Conservation (phyloP, 2,797 vertebrate genomes). For the Myoxocephalus aenaeus region DNA sequence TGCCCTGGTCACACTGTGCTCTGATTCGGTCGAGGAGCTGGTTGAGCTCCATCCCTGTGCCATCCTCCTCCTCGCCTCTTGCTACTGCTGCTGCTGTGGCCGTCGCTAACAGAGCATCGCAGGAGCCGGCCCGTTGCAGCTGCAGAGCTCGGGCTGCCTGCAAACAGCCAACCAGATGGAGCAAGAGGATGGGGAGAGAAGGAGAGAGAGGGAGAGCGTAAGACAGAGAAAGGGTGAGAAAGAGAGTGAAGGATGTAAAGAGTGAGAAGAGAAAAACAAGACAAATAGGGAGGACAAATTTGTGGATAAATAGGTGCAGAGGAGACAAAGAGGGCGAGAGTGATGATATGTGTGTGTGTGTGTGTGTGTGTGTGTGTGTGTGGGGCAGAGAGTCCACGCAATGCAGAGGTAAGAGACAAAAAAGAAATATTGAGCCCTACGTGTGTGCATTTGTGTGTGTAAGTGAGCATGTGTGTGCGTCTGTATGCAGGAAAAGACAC, state of each 20-base stretch:
- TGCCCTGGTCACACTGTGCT: slow-evolving; percentile 88
- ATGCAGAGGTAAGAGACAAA: slow-evolving; percentile 47
- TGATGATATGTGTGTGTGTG: background rate
- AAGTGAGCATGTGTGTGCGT: background rate
- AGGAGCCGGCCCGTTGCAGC: slow-evolving; percentile 82
- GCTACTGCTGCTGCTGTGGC: slow-evolving; percentile 55
- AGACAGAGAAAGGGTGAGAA: background rate
- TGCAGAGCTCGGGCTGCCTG: slow-evolving; percentile 85
- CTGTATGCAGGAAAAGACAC: background rate
- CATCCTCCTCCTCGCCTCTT: slow-evolving; percentile 89
- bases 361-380: slow-evolving; percentile 8
- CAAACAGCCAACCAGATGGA: slow-evolving; percentile 69
- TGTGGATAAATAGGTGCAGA: slow-evolving; percentile 19
- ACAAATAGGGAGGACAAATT: slow-evolving; percentile 1
- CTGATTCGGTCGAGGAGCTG: slow-evolving; percentile 90
- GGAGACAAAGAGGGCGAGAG: background rate
- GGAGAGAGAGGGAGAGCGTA: background rate
- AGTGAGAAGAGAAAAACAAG: slow-evolving; percentile 19
- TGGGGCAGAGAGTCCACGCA: slow-evolving; percentile 18
- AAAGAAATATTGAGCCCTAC: background rate
- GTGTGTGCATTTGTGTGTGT: background rate
- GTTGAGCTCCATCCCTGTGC: slow-evolving; percentile 93
- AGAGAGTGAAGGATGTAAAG: slow-evolving; percentile 14
- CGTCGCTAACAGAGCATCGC: slow-evolving; percentile 84
- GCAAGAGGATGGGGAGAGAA: slow-evolving; percentile 33